Percentiles rank a stretch among this genome's conserved stretches.
Evolutionary conservation across 2,888 invertebrate species (phyloP).

Genomic region (Apeira syringaria): DNA sequence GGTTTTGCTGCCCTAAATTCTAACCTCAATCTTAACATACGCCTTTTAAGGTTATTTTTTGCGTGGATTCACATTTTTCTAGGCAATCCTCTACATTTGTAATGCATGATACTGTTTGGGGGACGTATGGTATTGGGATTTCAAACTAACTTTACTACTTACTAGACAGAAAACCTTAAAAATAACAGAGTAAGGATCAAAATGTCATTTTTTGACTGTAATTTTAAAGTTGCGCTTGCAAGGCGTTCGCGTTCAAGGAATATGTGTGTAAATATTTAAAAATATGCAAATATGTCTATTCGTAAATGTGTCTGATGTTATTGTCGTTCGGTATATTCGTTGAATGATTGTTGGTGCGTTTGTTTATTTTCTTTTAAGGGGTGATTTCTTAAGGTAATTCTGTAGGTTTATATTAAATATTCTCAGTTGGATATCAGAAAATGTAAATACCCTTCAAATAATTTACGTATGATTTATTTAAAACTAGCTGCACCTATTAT

Average conservation of each 20-base stretch:
- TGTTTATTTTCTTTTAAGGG: conserved; percentile 20
- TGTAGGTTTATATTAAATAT: not conserved
- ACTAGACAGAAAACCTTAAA: conserved; percentile 25
- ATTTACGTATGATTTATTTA: too few relatives aligned
- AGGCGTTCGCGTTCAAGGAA: conserved; percentile 39
- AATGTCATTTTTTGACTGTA: conserved; percentile 17
- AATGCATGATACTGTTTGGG: conserved; percentile 48
- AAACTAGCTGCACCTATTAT: too few relatives aligned
- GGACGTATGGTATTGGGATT: conserved; percentile 52
- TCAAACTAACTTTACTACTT: conserved; percentile 36
- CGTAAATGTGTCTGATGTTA: conserved; percentile 49
- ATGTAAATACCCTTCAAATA: too few relatives aligned
- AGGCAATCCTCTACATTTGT: conserved; percentile 35
- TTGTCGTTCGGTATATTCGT: conserved; percentile 45
- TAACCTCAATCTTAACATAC: conserved; percentile 40
- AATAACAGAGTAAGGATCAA: conserved; percentile 16
- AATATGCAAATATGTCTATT: conserved; percentile 51
- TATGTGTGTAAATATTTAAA: conserved; percentile 54
- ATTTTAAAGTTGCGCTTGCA: conserved; percentile 26
- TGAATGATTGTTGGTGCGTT: conserved; percentile 38
- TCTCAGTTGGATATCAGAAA: too few relatives aligned
- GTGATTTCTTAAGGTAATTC: conserved; percentile 9
- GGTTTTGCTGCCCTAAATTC: conserved; percentile 33
- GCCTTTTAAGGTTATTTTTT: conserved; percentile 40
- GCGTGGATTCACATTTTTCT: conserved; percentile 33